phyloP scores from a whole-genome alignment of 2,888 invertebrate genomes.

The Tetropium fuscum region DNA sequence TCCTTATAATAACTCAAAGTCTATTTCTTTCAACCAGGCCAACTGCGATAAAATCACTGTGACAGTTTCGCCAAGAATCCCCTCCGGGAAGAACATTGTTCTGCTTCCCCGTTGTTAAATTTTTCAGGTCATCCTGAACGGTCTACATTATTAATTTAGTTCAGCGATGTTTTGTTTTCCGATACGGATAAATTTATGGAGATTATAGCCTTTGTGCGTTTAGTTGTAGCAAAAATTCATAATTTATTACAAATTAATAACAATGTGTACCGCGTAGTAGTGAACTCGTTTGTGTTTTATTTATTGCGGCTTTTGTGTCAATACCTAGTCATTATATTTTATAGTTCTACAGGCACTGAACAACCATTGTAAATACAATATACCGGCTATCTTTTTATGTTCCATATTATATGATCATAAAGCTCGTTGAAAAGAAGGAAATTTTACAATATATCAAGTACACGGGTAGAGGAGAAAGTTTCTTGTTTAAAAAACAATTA shows the following conservation, averaged over 20 bases:
- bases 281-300: slow-evolving; percentile 5
- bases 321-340: slow-evolving; percentile 18
- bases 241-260: slow-evolving; percentile 20
- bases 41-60: slow-evolving; percentile 17
- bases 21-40: slow-evolving; percentile 6
- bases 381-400: too few relatives aligned
- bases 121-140: slow-evolving; percentile 19
- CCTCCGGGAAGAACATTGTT: slow-evolving; percentile 1
- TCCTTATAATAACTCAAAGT: slow-evolving; percentile 23
- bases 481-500: too few relatives aligned
- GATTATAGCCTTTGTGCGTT: slow-evolving; percentile 9
- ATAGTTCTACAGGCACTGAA: slow-evolving; percentile 4
- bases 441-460: too few relatives aligned
- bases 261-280: slow-evolving; percentile 8
- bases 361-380: too few relatives aligned
- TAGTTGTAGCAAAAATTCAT: slow-evolving; percentile 11
- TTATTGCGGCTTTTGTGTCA: slow-evolving; percentile 16
- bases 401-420: too few relatives aligned
- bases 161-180: slow-evolving; percentile 15
- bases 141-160: slow-evolving; percentile 19
- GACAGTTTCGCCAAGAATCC: slow-evolving; percentile 16
- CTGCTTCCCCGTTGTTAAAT: slow-evolving; percentile 13
- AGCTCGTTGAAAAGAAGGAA: too few relatives aligned
- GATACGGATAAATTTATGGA: slow-evolving; percentile 22
- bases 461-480: too few relatives aligned